These are phyloP conservation scores for Acanthococcus lagerstroemiae DNA, from an alignment of 2,888 invertebrate genomes.

Conservation along the genomic window DNA sequence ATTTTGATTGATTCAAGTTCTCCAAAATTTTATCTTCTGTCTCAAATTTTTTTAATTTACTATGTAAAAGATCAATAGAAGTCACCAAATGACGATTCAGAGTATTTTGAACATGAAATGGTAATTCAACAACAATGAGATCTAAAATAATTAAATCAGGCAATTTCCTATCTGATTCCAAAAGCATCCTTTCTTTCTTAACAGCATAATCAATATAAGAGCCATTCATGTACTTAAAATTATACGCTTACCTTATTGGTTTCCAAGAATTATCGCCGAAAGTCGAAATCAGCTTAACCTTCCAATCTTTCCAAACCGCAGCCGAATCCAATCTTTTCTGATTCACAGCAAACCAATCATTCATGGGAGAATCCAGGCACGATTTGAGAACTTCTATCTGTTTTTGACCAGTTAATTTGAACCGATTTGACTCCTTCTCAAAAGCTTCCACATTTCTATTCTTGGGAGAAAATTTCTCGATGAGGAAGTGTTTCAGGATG, in stretches of 20 bases:
- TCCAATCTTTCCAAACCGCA: not conserved
- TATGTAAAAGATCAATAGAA: not conserved
- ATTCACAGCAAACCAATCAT: not conserved
- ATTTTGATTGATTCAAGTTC: too few relatives aligned
- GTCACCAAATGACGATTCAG: not conserved
- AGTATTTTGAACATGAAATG: not conserved
- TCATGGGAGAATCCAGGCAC: not conserved
- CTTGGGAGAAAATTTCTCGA: not conserved
- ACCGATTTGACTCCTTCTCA: not conserved
- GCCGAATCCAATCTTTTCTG: not conserved
- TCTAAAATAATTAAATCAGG: too few relatives aligned
- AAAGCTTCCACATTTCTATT: not conserved
- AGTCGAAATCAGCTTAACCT: not conserved
- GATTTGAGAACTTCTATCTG: not conserved
- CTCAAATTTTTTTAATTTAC: not conserved
- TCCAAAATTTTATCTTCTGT: not conserved
- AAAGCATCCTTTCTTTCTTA: not conserved
- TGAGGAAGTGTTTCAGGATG: not conserved
- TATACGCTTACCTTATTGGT: not conserved
- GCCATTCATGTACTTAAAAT: not conserved
- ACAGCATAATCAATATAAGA: slow-evolving; percentile 1
- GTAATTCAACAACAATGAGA: too few relatives aligned
- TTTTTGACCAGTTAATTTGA: not conserved
- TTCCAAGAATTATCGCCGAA: not conserved
- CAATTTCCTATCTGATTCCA: not conserved